Conservation (phyloP, 2,888 invertebrate genomes). For the Erebia palarica region DNA sequence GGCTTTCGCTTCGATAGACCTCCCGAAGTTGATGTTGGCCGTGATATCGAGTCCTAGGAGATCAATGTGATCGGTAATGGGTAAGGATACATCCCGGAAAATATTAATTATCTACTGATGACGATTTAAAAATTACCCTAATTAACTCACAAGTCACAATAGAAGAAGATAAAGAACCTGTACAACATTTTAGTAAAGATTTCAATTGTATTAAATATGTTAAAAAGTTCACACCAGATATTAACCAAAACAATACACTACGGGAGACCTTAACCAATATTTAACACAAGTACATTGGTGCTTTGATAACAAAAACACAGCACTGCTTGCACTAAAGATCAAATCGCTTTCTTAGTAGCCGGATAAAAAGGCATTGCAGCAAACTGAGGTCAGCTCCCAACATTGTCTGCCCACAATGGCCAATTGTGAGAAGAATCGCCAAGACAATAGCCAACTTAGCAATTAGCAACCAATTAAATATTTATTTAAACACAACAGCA, state of each 20-base stretch:
- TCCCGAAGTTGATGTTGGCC: no score
- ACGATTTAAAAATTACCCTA: no score
- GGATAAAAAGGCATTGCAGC: slow-evolving; percentile 63
- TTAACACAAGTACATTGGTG: slow-evolving; percentile 6
- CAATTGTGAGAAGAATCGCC: slow-evolving; percentile 77
- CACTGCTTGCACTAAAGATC: slow-evolving; percentile 38
- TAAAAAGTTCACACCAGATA: not conserved
- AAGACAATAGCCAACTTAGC: slow-evolving; percentile 71
- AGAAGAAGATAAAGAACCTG: no score
- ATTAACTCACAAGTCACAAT: no score
- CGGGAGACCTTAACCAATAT: slow-evolving; percentile 16
- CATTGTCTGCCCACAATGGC: slow-evolving; percentile 78
- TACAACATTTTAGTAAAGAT: not conserved
- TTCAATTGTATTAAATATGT: not conserved
- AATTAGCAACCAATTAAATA: slow-evolving; percentile 78
- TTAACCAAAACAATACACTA: slow-evolving; percentile 5
- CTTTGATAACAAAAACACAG: slow-evolving; percentile 32
- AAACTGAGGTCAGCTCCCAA: slow-evolving; percentile 78
- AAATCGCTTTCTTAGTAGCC: slow-evolving; percentile 46
- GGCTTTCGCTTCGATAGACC: no score
- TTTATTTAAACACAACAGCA: slow-evolving; percentile 56
- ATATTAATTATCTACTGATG: no score
- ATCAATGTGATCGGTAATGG: no score
- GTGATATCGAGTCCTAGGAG: no score
- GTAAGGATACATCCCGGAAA: no score